Base-by-base conservation (phyloP, 2,113 vertebrate species). In the Cyanistes caeruleus region DNA sequence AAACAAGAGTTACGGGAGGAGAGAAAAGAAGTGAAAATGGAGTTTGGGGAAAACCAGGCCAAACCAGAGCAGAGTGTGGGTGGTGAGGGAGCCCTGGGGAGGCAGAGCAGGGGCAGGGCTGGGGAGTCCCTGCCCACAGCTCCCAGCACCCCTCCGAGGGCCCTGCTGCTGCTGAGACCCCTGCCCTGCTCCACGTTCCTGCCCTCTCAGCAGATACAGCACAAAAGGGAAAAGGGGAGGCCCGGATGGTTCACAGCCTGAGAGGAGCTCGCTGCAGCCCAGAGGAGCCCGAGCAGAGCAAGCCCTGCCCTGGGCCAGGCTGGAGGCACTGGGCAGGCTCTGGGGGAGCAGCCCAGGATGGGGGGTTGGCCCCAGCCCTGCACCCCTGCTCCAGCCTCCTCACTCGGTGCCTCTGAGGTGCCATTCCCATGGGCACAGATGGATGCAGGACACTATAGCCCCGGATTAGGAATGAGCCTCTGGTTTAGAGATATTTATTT, bases 401-500 rank as follows among this genome's bases (percentile, higher is more conserved):
- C 10, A 0, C 44, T 15, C 2, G 2, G 15, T 58, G 64, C 64
- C 84, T 51, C 68, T 0, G 12, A 76, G 88, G 69, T 75, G 72
- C 92, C 21, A 51, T 93, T 96, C 95, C 90, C 84, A 93, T n/a
- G 72, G 95, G 95, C 84, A 93, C 7, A 2, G 49, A 90, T 0
- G 18, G 92, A 86, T 11, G 5, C 19, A 2, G 96, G 84, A 92
- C 95, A 93, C 93, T 62, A 80, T 23, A 96, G 94, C 93, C 93
- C 58, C 0, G 46, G 95, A 96, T 97, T 96, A 96, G 80, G 27
- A 88, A 69, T 39, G 89, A 96, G 84, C 86, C 78, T 97, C 87
- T 69, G 52, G n/a, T 95, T 93, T 91, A 91, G 80, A 75, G 69
- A 89, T 67, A 95, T 97, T 96, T 97, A 94, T 97, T 96, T 97